Base-by-base conservation (phyloP, 2,797 vertebrate genomes). In the Galaxias olidus region DNA sequence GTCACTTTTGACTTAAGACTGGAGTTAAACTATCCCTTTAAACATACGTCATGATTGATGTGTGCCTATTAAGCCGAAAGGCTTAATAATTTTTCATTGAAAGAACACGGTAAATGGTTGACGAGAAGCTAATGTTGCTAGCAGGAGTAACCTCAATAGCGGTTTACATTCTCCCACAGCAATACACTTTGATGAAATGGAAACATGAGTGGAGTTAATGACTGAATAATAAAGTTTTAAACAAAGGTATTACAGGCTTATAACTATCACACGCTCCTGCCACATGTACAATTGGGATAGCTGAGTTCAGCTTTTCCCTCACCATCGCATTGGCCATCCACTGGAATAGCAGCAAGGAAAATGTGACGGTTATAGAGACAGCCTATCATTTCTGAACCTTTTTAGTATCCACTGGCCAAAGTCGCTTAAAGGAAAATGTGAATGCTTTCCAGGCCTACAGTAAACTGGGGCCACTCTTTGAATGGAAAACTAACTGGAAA, bases 211-310 rank as follows among this genome's bases (percentile, higher is more conserved):
- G 3, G 10, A 51, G 68, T 1, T 66, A 54, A 69, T 61, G 67
- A 47, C 30, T 17, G 45, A 49, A 51, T 58, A 56, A 65, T 6
- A 43, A 12, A 53, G 69, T 59, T 20, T 59, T 69, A 30, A 2
- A 30, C 9, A 60, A 73, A 15, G 20, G 1, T 20, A 19, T 61
- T 55, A 64, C 9, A 48, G 40, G 10, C 45, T 47, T 42, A 18
- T 51, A 4, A 17, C 4, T 4, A 6, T 8, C 43, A 58, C 66
- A 55, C 51, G 44, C 30, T n/a, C 4, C 11, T 74, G 82, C 77
- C 86, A 86, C 83, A 75, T 84, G 73, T 75, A 43, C 81, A n/a
- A n/a, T n/a, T 69, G 65, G 19, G 47, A 19, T 7, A 72, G 65
- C 63, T 73, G 41, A 17, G 44, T 47, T 68, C 59, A 41, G 61